Percentiles rank a stretch among this genome's conserved stretches.
Evolutionary conservation across 2,797 vertebrate genomes (phyloP).

Genomic region (Hydrolagus colliei): DNA sequence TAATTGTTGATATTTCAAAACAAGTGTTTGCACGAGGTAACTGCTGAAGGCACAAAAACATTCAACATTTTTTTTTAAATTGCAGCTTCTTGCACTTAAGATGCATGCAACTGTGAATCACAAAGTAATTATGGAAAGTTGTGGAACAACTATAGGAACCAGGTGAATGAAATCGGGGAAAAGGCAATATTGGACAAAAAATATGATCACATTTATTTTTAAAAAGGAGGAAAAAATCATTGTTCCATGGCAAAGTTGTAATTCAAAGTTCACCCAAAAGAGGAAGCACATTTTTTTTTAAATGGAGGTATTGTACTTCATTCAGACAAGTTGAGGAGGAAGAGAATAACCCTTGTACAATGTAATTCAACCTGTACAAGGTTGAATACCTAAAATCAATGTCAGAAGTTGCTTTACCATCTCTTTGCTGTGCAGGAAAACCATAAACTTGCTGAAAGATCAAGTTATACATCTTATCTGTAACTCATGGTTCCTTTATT

Average conservation of each 20-base stretch:
- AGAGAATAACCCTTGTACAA: too few species aligned
- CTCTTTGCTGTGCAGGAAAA: too few species aligned
- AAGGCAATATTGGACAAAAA: not conserved
- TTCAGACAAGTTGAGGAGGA: too few species aligned
- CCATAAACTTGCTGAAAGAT: too few species aligned
- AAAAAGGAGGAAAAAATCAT: not conserved
- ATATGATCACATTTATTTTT: not conserved
- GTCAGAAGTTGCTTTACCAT: too few species aligned
- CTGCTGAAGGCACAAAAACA: constrained; percentile 14
- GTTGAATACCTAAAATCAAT: too few species aligned
- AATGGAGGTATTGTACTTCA: too few species aligned
- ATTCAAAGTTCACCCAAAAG: too few species aligned
- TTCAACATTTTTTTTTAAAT: not conserved
- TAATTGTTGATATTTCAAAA: not conserved
- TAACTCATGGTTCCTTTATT: too few species aligned
- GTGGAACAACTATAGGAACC: not conserved
- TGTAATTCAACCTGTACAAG: too few species aligned
- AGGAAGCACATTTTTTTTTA: too few species aligned
- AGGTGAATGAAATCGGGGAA: not conserved
- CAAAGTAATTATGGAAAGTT: not conserved
- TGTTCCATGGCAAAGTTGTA: not conserved
- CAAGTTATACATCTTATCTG: too few species aligned
- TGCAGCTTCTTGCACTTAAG: not conserved
- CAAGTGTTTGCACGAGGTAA: not conserved
- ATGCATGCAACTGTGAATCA: not conserved